Conservation (phyloP, 2,888 invertebrate species). For the Lordiphosa fenestrarum region DNA sequence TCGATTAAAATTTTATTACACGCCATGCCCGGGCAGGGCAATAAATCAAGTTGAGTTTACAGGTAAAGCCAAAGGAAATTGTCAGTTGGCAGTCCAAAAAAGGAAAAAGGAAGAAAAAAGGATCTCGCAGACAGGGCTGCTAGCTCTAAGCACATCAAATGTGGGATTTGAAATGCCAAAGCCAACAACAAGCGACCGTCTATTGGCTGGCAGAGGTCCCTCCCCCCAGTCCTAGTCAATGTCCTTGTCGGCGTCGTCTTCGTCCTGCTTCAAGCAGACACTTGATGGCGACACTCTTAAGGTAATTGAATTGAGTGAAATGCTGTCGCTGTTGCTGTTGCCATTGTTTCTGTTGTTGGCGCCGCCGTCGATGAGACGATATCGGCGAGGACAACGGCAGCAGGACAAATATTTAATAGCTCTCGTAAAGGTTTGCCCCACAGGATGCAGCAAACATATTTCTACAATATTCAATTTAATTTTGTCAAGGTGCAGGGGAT, state of each 20-base stretch:
- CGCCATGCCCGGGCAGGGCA: conserved; percentile 60
- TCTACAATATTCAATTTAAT: conserved; percentile 70
- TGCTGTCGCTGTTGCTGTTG: conserved; percentile 55
- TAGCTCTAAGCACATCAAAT: conserved; percentile 70
- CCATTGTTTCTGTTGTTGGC: conserved; percentile 26
- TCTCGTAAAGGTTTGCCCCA: conserved; percentile 38
- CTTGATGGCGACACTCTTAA: conserved; percentile 75
- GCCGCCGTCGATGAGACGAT: conserved; percentile 56
- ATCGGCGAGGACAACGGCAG: conserved; percentile 30
- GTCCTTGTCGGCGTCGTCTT: conserved; percentile 16
- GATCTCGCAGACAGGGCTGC: conserved; percentile 34
- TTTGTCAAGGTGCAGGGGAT: conserved; percentile 51
- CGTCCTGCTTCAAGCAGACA: conserved; percentile 47
- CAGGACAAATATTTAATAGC: conserved; percentile 67
- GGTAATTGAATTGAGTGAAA: conserved; percentile 78
- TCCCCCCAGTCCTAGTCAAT: conserved; percentile 16
- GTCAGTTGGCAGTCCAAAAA: conserved; percentile 49
- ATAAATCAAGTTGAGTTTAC: conserved; percentile 73
- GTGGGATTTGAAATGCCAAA: conserved; percentile 74
- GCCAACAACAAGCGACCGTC: conserved; percentile 23
- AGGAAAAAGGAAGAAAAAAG: neutral
- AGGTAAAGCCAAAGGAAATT: conserved; percentile 73
- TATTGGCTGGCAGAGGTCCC: too few species aligned
- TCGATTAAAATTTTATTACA: conserved; percentile 76
- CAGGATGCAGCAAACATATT: conserved; percentile 57